Evolutionary conservation across 1,140 invertebrate genomes (phyloP).

Genomic region (Agrypnia vestita): DNA sequence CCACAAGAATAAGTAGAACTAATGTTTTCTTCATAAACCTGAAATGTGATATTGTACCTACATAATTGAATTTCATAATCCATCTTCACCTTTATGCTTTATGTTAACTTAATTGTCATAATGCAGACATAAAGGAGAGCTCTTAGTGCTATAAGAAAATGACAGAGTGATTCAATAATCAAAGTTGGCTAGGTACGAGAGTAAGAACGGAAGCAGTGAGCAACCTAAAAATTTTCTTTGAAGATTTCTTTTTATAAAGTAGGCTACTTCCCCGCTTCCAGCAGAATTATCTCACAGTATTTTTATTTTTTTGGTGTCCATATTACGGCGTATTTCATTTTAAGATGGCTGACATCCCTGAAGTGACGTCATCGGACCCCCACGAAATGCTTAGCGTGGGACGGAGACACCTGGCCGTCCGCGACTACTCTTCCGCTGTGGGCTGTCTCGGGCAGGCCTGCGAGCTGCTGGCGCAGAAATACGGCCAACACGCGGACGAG

Average conservation of each 20-base stretch:
- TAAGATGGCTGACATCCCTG: slow-evolving; percentile 76
- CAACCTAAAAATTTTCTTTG: too few relatives aligned
- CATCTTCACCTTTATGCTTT: neutral
- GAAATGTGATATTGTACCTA: neutral
- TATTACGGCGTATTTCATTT: neutral
- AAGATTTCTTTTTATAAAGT: too few relatives aligned
- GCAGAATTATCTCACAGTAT: too few relatives aligned
- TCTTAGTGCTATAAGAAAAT: neutral
- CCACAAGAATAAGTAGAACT: too few relatives aligned
- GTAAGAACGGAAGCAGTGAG: too few relatives aligned
- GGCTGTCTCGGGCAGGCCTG: slow-evolving; percentile 84
- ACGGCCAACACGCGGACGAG: slow-evolving; percentile 85
- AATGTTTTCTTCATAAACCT: neutral
- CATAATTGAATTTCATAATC: neutral
- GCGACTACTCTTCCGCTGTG: slow-evolving; percentile 85
- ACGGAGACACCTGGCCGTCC: slow-evolving; percentile 84
- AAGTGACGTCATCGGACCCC: slow-evolving; percentile 68
- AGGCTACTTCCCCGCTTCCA: too few relatives aligned
- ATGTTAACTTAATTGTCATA: too few relatives aligned
- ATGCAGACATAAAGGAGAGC: neutral
- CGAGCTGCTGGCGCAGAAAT: slow-evolving; percentile 78
- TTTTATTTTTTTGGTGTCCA: too few relatives aligned
- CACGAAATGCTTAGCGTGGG: slow-evolving; percentile 79
- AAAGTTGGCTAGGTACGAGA: too few relatives aligned
- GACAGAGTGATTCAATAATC: too few relatives aligned